Base-by-base conservation (phyloP, 2,113 vertebrate species). In the Sander lucioperca region DNA sequence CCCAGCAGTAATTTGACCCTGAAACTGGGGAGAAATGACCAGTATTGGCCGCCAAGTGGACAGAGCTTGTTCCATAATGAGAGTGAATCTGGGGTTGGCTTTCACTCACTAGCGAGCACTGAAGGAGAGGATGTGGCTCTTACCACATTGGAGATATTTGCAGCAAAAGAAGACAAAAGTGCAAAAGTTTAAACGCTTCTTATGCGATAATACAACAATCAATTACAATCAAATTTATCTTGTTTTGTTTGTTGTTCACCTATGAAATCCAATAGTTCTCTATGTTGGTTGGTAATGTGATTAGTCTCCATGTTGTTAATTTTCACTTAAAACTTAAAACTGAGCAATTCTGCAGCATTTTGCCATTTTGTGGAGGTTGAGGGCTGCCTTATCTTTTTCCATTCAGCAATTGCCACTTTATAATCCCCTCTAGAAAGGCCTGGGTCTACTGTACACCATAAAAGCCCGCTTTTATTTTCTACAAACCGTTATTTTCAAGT, bases 381-480 rank as follows among this genome's bases (percentile, higher is more conserved):
- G 39, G 39, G 39, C 39, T 43, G 39, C 39, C 39, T 3, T 43
- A 11, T 43, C 13, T 48, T 67, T 30, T 27, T 58, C 16, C 21
- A 59, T 39, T 21, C 18, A 64, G 33, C 11, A 18, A 11, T 16
- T 21, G 18, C 7, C 25, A 57, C 10, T 69, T 61, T 30, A 57
- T 3, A 50, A 70, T 70, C 39, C 65, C 62, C n/a, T 19, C 16
- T 12, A 13, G 69, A 78, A 15, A 79, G 19, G 39, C n/a, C 56
- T 61, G 5, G 47, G 53, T 23, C 53, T 48, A 33, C 59, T 67
- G 6, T 45, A 6, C 0, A 2, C n/a, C 4, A 12, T 51, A 23
- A 77, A 68, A 56, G 30, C 6, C 2, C 16, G 25, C 43, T 36
- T 78, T 45, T 47, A 59, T 70, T 59, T 78, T 10, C 25, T 62